phyloP scores from a whole-genome alignment of 64 coral and sea anemone genomes.

The Exaiptasia diaphana region DNA sequence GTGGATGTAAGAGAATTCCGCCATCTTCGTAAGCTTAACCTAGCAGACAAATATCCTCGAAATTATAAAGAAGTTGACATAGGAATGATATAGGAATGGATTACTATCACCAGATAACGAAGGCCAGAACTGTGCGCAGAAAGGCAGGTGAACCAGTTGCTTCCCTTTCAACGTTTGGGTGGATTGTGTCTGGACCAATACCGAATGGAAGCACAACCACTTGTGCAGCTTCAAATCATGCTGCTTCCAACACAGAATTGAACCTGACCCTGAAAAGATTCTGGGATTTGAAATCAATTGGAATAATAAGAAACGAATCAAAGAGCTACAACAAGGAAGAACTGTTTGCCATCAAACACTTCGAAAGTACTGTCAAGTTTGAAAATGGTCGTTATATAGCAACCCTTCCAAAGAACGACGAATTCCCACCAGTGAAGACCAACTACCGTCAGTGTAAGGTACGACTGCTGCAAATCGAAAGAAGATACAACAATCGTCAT shows the following conservation, averaged over 20 bases:
- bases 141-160: neutral
- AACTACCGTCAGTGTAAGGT: neutral
- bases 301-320: neutral
- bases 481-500: neutral
- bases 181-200: neutral
- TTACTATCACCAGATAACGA: neutral
- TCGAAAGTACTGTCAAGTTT: neutral
- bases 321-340: neutral
- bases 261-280: neutral
- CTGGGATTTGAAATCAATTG: neutral
- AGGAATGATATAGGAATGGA: neutral
- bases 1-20: neutral
- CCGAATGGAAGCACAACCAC: neutral
- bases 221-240: neutral
- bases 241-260: neutral
- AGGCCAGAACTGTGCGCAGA: neutral
- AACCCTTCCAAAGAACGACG: neutral
- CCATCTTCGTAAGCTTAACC: neutral
- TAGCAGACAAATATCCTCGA: neutral
- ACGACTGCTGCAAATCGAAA: neutral
- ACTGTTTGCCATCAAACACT: neutral
- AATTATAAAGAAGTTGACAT: constrained; percentile 1
- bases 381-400: neutral
- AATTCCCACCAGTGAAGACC: neutral
- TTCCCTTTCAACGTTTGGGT: constrained; percentile 5